phyloP scores from a whole-genome alignment of 2,797 vertebrate species.

The Pseudocheirus occidentalis region DNA sequence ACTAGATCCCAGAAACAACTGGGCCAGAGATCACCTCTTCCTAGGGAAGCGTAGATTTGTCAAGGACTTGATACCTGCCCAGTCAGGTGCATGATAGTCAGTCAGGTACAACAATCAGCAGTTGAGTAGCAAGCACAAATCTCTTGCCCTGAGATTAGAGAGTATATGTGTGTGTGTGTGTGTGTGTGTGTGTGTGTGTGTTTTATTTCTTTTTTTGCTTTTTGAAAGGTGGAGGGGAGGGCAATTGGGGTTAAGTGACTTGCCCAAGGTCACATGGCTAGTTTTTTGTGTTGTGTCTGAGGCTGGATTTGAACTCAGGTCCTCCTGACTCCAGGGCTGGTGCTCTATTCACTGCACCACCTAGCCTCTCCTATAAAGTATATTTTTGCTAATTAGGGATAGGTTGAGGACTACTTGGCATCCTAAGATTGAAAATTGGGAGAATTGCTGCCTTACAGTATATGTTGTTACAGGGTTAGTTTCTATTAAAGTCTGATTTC shows the following conservation, averaged over 20 bases:
- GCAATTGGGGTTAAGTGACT: too few species aligned
- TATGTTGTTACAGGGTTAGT: neutral
- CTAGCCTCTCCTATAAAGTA: neutral
- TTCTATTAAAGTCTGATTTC: neutral
- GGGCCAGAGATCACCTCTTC: neutral
- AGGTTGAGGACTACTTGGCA: neutral
- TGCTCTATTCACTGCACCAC: too few species aligned
- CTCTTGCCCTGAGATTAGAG: neutral
- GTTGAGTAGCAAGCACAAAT: neutral
- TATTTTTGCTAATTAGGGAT: neutral
- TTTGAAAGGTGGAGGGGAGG: too few species aligned
- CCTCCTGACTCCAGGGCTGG: too few species aligned
- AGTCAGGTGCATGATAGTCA: neutral
- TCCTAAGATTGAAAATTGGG: neutral
- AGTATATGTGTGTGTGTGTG: neutral
- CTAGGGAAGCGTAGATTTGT: neutral
- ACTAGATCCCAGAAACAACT: neutral
- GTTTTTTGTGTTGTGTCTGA: too few species aligned
- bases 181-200: neutral
- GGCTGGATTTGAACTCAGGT: too few species aligned
- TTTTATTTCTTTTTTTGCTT: too few species aligned
- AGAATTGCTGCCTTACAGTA: neutral
- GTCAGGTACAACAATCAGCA: too few species aligned
- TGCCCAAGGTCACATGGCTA: too few species aligned
- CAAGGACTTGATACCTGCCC: neutral